These are phyloP conservation scores for Calosoma granatense DNA, from an alignment of 1,140 invertebrate genomes.

Conservation along the genomic window DNA sequence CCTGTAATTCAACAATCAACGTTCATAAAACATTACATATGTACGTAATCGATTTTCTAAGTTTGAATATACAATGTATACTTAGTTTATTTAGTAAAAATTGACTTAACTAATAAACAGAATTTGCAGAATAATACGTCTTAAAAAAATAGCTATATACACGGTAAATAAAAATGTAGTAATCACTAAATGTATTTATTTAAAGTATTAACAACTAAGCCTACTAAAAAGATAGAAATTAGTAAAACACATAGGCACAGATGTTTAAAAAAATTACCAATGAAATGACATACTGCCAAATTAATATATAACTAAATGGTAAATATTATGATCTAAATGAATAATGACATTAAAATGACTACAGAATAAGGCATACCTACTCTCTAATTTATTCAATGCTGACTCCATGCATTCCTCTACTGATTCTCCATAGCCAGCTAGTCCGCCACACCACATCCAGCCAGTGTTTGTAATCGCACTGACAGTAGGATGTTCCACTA, in stretches of 20 bases:
- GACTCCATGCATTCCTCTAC: conserved; percentile 47
- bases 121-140: too few species aligned
- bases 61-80: too few species aligned
- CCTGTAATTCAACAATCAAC: conserved; percentile 32
- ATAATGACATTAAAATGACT: too few species aligned
- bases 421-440: conserved; percentile 47
- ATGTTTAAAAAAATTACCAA: too few species aligned
- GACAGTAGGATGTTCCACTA: conserved; percentile 34
- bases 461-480: conserved; percentile 56
- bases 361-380: conserved; percentile 62
- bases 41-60: not conserved
- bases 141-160: not conserved
- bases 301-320: too few species aligned
- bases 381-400: conserved; percentile 63
- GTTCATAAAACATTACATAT: conserved; percentile 13
- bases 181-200: not conserved
- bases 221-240: too few species aligned
- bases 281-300: too few species aligned
- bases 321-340: too few species aligned
- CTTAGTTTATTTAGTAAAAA: too few species aligned
- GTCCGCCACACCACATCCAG: conserved; percentile 72
- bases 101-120: too few species aligned
- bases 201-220: conserved; percentile 5
- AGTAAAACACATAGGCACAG: too few species aligned
- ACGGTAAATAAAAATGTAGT: not conserved